phyloP scores from a whole-genome alignment of 2,797 vertebrate species.

The Brachyalestes nurse region DNA sequence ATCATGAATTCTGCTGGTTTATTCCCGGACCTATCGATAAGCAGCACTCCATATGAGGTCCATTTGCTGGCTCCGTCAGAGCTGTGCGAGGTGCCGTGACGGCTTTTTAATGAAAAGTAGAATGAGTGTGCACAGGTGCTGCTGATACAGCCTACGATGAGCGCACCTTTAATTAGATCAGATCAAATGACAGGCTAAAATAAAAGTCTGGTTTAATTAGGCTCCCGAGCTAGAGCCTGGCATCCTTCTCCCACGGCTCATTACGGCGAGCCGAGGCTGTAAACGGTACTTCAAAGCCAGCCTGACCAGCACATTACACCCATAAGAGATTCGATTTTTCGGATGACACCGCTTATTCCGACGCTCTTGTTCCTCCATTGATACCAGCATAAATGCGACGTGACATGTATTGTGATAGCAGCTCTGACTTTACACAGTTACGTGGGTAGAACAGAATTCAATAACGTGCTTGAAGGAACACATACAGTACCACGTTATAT shows the following conservation, averaged over 20 bases:
- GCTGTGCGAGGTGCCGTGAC: constrained; percentile 35
- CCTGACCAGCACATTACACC: constrained; percentile 53
- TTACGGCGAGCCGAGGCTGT: constrained; percentile 47
- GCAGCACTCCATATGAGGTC: constrained; percentile 7
- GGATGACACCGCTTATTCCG: constrained; percentile 4
- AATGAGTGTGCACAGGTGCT: constrained; percentile 53
- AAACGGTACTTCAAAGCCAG: constrained; percentile 50
- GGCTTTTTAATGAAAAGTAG: constrained; percentile 48
- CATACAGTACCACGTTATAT: not conserved
- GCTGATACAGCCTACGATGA: constrained; percentile 37
- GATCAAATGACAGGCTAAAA: constrained; percentile 59
- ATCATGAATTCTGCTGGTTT: constrained; percentile 14
- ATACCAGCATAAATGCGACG: not conserved
- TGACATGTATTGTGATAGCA: constrained; percentile 15
- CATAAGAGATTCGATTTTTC: constrained; percentile 35
- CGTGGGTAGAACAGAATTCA: not conserved
- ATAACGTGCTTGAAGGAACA: constrained; percentile 1
- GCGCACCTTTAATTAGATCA: constrained; percentile 59
- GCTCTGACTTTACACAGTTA: not conserved
- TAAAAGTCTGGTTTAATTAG: constrained; percentile 61
- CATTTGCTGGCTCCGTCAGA: constrained; percentile 40
- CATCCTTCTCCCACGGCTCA: constrained; percentile 50
- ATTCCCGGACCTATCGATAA: constrained; percentile 13
- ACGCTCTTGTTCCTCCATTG: not conserved
- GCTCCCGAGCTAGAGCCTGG: constrained; percentile 36